phyloP scores from a whole-genome alignment of 2,797 vertebrate genomes.

The Anniella stebbinsi region DNA sequence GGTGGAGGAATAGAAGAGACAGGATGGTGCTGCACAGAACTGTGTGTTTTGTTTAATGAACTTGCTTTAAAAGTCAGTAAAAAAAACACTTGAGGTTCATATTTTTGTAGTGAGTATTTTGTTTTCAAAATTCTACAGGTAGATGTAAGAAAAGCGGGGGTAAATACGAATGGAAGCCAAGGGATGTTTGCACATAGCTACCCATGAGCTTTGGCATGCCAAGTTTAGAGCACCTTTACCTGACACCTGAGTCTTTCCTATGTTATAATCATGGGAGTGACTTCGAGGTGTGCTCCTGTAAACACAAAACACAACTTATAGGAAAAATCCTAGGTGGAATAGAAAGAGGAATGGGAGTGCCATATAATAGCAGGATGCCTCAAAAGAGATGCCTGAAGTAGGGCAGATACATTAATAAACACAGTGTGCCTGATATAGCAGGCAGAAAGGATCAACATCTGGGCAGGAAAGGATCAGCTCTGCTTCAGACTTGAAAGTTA shows the following conservation, averaged over 20 bases:
- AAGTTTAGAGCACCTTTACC: not conserved
- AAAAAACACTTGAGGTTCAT: not conserved
- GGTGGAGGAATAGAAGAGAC: not conserved
- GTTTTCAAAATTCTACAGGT: not conserved
- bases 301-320: not conserved
- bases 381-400: not conserved
- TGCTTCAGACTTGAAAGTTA: too few relatives aligned
- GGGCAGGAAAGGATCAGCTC: not conserved
- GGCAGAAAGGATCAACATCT: too few relatives aligned
- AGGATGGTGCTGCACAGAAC: not conserved
- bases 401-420: not conserved
- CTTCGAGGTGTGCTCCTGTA: not conserved
- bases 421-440: not conserved
- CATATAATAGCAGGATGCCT: too few relatives aligned
- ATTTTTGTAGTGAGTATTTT: not conserved
- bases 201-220: not conserved
- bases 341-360: not conserved
- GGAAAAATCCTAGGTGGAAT: not conserved
- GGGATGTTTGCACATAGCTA: not conserved
- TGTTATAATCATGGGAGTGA: not conserved
- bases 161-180: not conserved
- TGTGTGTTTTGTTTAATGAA: not conserved
- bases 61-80: not conserved
- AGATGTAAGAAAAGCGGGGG: too few relatives aligned
- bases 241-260: not conserved